These are phyloP conservation scores for Peromyscus nudipes DNA, from an alignment of 2,797 vertebrate genomes.

Conservation along the genomic window DNA sequence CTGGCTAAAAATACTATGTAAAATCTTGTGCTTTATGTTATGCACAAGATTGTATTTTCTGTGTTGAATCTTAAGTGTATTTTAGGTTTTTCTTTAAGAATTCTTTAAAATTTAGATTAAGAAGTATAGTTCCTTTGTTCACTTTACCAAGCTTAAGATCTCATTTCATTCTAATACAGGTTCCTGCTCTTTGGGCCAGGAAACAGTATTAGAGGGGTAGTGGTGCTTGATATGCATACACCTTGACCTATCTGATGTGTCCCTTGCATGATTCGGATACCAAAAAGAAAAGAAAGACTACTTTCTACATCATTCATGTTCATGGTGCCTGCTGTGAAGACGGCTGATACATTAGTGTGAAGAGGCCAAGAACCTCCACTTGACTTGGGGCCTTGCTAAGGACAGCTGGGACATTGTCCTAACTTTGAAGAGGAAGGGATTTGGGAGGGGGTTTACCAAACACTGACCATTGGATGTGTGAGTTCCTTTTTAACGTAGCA, in stretches of 20 bases:
- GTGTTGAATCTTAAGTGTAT: slow-evolving; percentile 15
- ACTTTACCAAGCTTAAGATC: not conserved
- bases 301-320: not conserved
- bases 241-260: not conserved
- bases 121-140: slow-evolving; percentile 15
- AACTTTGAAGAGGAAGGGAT: not conserved
- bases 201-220: not conserved
- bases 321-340: not conserved
- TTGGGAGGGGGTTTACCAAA: not conserved
- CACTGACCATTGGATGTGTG: not conserved
- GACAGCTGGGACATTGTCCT: not conserved
- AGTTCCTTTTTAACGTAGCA: not conserved
- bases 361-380: not conserved
- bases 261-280: not conserved
- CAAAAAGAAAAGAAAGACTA: not conserved
- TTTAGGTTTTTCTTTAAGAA: slow-evolving; percentile 33
- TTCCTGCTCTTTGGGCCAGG: not conserved
- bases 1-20: slow-evolving; percentile 12
- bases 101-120: slow-evolving; percentile 37
- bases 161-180: too few species aligned
- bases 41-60: slow-evolving; percentile 19
- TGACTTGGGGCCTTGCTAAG: not conserved
- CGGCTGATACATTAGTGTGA: fast-evolving
- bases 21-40: slow-evolving; percentile 22
- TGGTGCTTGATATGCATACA: too few species aligned